Conservation (phyloP, 2,888 invertebrate species). For the Pasiphila rectangulata region DNA sequence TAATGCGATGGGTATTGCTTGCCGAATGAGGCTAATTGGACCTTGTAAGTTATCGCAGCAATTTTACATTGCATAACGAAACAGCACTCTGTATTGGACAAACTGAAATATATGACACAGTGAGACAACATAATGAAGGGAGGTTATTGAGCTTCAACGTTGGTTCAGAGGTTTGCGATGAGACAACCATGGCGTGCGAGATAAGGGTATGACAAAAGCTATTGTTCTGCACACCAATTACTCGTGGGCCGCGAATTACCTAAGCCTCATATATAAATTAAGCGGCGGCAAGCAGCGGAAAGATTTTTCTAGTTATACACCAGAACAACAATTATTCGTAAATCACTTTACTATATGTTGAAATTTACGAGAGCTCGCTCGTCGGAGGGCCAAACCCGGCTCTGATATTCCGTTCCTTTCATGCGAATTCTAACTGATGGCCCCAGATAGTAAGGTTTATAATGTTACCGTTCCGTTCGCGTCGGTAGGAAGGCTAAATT, state of each 20-base stretch:
- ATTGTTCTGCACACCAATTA: slow-evolving; percentile 80
- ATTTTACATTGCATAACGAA: slow-evolving; percentile 4
- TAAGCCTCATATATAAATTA: slow-evolving; percentile 81
- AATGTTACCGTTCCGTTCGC: slow-evolving; percentile 43
- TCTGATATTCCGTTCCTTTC: slow-evolving; percentile 44
- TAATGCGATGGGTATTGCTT: slow-evolving; percentile 28
- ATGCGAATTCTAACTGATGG: slow-evolving; percentile 61
- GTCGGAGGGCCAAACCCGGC: slow-evolving; percentile 60
- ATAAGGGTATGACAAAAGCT: slow-evolving; percentile 80
- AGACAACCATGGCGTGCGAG: slow-evolving; percentile 70
- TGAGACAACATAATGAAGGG: slow-evolving; percentile 55
- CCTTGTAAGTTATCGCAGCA: slow-evolving; percentile 17
- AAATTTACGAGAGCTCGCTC: slow-evolving; percentile 75
- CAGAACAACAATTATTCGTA: slow-evolving; percentile 82
- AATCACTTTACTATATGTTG: slow-evolving; percentile 82
- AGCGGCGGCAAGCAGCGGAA: slow-evolving; percentile 79
- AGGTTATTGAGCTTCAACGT: slow-evolving; percentile 62
- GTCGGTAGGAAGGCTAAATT: slow-evolving; percentile 67
- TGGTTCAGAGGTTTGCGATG: slow-evolving; percentile 50
- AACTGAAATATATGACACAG: slow-evolving; percentile 36
- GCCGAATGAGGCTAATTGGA: slow-evolving; percentile 26
- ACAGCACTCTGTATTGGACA: slow-evolving; percentile 9
- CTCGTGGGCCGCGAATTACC: slow-evolving; percentile 79
- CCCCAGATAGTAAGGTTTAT: slow-evolving; percentile 55
- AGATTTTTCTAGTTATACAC: slow-evolving; percentile 81